Evolutionary conservation across 1,140 invertebrate species (phyloP), one percentile per base, ranked within the genome.

Genomic region (Drosophila tropicalis): DNA sequence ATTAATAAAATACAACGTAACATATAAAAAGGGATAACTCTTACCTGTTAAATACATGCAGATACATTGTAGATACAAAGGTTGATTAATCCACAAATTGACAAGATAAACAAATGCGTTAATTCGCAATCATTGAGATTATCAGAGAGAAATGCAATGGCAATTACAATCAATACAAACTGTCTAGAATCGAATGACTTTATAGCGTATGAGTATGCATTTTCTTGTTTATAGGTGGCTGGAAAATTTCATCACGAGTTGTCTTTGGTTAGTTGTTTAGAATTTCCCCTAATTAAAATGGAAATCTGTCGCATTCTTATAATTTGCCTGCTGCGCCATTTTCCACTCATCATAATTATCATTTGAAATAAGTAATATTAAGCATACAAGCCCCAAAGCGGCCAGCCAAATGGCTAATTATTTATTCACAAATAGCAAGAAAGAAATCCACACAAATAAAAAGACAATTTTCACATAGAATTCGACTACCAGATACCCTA

Each of bases 331-430:
- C 47, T 65, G 72, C 72, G 72, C 67, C 67, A 70, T 62, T 67
- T 39, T 40, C 63, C 62, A 60, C 40, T 69, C 44, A 44, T 69
- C 44, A 44, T 72, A 60, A 76, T 60, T 55, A 72, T 75, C 61
- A 76, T 57, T 76, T 63, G 62, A 66, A 74, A 74, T 51, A 51
- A 51, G 44, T 22, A 51, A 51, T 70, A 78, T 70, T 64, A 75
- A 70, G 67, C 67, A 78, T 78, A 78, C 75, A 51, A 51, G 72
- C 75, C 67, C 56, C 40, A 44, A 39, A 25, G 60, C 79, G 78
- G 75, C 86, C 81, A 67, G 79, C 70, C 70, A 74, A 77, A 71
- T 81, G 65, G 70, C 67, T 70, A 69, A 77, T 87, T 89, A 86
- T 83, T 82, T 82, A 75, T 82, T 79, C 82, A 67, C 60, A 87